phyloP scores from a whole-genome alignment of 64 coral and sea anemone genomes.

The Astreopora myriophthalma region DNA sequence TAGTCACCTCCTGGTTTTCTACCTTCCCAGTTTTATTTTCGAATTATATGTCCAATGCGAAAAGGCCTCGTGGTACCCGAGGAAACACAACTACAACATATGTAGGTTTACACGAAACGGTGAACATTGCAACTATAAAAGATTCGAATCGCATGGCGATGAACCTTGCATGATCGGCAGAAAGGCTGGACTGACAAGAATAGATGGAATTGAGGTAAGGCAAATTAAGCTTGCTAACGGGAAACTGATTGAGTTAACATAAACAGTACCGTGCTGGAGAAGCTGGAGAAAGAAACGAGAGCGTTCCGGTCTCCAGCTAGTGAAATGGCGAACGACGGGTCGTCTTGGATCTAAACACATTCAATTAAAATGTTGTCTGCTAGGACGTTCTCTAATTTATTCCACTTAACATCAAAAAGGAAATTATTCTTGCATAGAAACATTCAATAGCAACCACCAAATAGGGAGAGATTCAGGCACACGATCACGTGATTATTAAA shows the following conservation, averaged over 20 bases:
- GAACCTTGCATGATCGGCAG: conserved; percentile 61
- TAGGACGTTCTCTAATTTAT: no score
- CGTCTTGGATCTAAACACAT: no score
- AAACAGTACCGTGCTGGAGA: no score
- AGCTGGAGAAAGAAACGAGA: no score
- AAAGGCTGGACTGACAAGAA: conserved; percentile 49
- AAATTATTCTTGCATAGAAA: not conserved
- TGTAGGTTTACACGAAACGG: conserved; percentile 9
- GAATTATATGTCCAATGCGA: not conserved
- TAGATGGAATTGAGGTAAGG: conserved; percentile 59
- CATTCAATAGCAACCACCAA: not conserved
- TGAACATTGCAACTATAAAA: not conserved
- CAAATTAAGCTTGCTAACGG: not conserved
- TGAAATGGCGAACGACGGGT: no score
- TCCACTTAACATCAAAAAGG: not conserved
- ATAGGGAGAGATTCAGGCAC: not conserved
- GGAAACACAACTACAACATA: not conserved
- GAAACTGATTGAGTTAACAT: not conserved
- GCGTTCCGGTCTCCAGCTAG: no score
- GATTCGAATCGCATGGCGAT: conserved; percentile 34
- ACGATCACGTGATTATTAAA: not conserved
- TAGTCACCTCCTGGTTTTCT: not conserved
- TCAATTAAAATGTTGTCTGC: no score
- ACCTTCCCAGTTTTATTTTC: not conserved
- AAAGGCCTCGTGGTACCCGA: not conserved